Evolutionary conservation across 2,113 vertebrate genomes (phyloP).

Genomic region (Chitala chitala): DNA sequence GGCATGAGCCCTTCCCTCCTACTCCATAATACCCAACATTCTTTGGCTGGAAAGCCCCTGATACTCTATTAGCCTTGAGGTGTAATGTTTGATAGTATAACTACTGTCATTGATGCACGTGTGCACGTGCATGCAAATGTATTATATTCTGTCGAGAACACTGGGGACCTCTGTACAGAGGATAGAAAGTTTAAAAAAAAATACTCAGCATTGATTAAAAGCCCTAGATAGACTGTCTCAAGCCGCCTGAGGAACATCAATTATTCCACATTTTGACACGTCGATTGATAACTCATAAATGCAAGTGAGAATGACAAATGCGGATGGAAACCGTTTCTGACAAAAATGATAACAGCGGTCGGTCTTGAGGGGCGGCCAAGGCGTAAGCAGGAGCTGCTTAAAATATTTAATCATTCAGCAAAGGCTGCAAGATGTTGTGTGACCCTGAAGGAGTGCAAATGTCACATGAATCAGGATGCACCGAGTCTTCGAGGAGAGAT

Average conservation of each 20-base stretch:
- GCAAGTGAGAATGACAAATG: constrained; percentile 73
- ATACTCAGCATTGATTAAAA: constrained; percentile 95
- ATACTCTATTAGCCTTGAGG: constrained; percentile 84
- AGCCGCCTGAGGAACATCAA: constrained; percentile 74
- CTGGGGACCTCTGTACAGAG: constrained; percentile 81
- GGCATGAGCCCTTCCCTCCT: constrained; percentile 53
- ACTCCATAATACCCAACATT: constrained; percentile 62
- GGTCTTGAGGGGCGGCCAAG: constrained; percentile 76
- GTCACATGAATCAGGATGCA: constrained; percentile 92
- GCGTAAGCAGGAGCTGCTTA: constrained; percentile 80
- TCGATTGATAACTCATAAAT: constrained; percentile 81
- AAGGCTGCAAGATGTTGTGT: constrained; percentile 96
- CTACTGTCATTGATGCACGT: constrained; percentile 85
- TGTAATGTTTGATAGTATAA: constrained; percentile 96
- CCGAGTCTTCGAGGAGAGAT: constrained; percentile 88
- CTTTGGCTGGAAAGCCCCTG: constrained; percentile 74
- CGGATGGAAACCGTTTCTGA: constrained; percentile 72
- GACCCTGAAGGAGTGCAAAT: constrained; percentile 99
- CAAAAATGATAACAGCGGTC: constrained; percentile 84
- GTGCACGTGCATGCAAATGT: constrained; percentile 51
- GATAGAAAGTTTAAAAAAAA: constrained; percentile 62
- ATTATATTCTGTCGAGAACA: constrained; percentile 83
- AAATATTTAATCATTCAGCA: constrained; percentile 95
- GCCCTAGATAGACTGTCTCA: too few relatives aligned
- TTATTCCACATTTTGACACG: constrained; percentile 83